phyloP scores from a whole-genome alignment of 2,113 vertebrate species.

The Heptranchias perlo region DNA sequence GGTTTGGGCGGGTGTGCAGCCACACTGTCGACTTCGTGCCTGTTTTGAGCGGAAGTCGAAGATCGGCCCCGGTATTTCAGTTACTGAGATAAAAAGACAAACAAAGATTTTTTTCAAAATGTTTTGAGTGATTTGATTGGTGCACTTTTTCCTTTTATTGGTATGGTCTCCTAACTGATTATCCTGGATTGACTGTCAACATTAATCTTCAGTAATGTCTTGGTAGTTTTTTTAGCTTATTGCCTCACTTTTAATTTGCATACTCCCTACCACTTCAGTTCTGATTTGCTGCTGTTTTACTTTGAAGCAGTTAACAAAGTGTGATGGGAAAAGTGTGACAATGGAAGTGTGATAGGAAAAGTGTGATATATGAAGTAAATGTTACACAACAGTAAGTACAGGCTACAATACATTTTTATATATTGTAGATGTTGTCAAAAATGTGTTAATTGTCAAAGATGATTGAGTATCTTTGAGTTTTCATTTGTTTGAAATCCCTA shows the following conservation, averaged over 20 bases:
- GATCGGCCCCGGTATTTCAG: background rate
- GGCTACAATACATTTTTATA: background rate
- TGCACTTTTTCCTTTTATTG: background rate
- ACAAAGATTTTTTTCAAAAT: background rate
- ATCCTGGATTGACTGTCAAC: background rate
- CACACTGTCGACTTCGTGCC: background rate
- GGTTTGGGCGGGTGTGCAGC: background rate
- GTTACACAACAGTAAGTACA: background rate
- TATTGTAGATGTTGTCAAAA: background rate
- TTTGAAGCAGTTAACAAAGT: background rate
- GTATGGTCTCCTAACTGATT: background rate
- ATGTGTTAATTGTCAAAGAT: background rate
- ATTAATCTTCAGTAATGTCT: background rate
- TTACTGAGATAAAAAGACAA: background rate
- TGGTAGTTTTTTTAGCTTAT: background rate
- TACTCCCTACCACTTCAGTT: background rate
- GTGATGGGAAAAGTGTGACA: background rate
- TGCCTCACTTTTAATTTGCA: background rate
- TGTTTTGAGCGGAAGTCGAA: background rate
- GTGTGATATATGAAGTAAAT: background rate
- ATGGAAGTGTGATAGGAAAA: background rate
- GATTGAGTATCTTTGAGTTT: background rate
- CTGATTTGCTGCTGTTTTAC: background rate
- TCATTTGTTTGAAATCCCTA: background rate
- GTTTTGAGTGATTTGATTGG: background rate